These are phyloP conservation scores for Carcinoscorpius rotundicauda DNA, from an alignment of 1,140 invertebrate species.

Conservation along the genomic window DNA sequence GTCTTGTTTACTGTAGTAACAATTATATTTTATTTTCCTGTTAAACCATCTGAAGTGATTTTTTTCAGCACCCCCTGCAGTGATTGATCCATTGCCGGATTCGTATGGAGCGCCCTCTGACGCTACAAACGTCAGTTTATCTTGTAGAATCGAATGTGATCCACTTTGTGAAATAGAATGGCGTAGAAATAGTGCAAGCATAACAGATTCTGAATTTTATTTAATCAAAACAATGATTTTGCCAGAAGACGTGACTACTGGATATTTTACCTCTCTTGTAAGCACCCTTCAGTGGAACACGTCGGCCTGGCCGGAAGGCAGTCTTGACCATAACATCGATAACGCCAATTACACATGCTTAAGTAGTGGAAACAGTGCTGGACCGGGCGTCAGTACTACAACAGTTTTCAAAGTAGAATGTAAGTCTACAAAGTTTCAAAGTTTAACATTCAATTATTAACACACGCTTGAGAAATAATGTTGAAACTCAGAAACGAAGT, in stretches of 20 bases:
- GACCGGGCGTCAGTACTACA: slow-evolving; percentile 57
- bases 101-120: slow-evolving; percentile 65
- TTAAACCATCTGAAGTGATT: neutral
- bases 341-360: slow-evolving; percentile 72
- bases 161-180: slow-evolving; percentile 69
- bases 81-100: slow-evolving; percentile 66
- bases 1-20: too few species aligned
- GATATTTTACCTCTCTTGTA: slow-evolving; percentile 74
- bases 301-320: slow-evolving; percentile 59
- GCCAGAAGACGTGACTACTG: slow-evolving; percentile 49
- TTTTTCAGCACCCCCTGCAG: slow-evolving; percentile 60
- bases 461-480: neutral
- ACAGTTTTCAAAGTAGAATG: slow-evolving; percentile 77
- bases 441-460: slow-evolving; percentile 3
- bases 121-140: slow-evolving; percentile 57
- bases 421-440: slow-evolving; percentile 40
- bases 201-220: slow-evolving; percentile 22
- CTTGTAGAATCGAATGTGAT: slow-evolving; percentile 76
- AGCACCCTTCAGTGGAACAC: slow-evolving; percentile 73
- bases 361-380: slow-evolving; percentile 57
- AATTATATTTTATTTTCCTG: too few species aligned
- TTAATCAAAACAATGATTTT: slow-evolving; percentile 46
- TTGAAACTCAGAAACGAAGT: neutral
- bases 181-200: slow-evolving; percentile 51
- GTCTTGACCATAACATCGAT: slow-evolving; percentile 57